Base-by-base conservation (phyloP, 1,140 invertebrate species). In the Caenorhabditis remanei region DNA sequence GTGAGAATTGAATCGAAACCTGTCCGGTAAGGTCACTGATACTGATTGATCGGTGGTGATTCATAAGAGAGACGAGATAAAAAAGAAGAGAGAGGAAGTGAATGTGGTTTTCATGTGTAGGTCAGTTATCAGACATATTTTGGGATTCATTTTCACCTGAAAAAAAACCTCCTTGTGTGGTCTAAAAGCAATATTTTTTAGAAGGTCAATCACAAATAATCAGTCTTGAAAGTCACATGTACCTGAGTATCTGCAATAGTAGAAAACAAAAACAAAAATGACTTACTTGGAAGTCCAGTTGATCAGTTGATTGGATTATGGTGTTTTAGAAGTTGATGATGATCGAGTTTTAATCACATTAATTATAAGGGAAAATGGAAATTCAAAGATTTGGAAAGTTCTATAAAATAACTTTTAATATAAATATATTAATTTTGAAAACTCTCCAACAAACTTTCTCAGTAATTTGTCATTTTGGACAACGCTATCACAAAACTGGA, bases 11-110 rank as follows among this genome's bases (percentile, higher is more conserved):
- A 79, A 79, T n/a, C 46, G 71, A 79, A 79, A 79, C 71, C 71
- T 79, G 71, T n/a, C 71, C 24, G 14, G 71, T 79, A 79, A 79
- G 71, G 71, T 79, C 71, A 79, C 71, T 79, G 71, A 79, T 79
- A 79, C 71, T 48, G 71, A 79, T 79, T 79, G 71, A 79, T 79
- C 46, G 46, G 53, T 24, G 19, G 43, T 79, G 71, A 79, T 79
- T 79, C 71, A 79, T 79, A 32, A 32, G 2, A 32, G 32, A 32
- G 32, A 32, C 14, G 40, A 50, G 14, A 43, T 19, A 41, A 41
- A n/a, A 79, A 4, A 53, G 7, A 43, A 21, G 11, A 46, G 19
- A 71, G 19, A 71, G 41, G 21, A 19, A 43, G 41, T 46, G 71
- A 40, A 53, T 46, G 65, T 71, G 65, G 46, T 71, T 58, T 58